Base-by-base conservation (phyloP, 1,140 invertebrate genomes). In the Cardiocondyla obscurior region DNA sequence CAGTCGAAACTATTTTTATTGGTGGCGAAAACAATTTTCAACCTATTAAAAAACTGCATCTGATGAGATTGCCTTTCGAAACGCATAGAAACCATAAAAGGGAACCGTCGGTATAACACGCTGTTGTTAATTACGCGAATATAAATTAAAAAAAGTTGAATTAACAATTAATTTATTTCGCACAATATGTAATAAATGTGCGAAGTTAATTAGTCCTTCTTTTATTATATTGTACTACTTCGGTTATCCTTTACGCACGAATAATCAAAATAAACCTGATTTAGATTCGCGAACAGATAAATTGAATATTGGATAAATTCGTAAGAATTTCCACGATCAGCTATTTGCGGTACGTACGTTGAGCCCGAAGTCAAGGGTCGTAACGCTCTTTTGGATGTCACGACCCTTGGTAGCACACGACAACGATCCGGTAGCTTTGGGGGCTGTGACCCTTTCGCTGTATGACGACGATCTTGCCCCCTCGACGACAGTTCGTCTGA, bases 401-500 rank as follows among this genome's bases (percentile, higher is more conserved):
- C 72, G 70, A 77, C 70, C 46, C 46, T 82, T 28, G 67, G 39
- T 36, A 36, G 67, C 53, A 12, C 64, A 46, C 22, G 76, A 81
- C 46, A 49, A 53, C 60, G 46, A 81, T 81, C 49, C 36, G 22
- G 49, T 36, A 57, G 77, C 77, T 46, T 73, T 28, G 77, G 74
- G 46, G 62, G 76, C 36, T 73, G 77, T 42, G 81, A 74, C 69
- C 81, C 57, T 82, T 49, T 25, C 33, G 22, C 16, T 44, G 33
- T 76, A 76, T 30, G 69, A 76, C 39, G 44, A 74, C 62, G 85
- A 81, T 84, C 85, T 87, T 81, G 42, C 74, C 82, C 86, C 86
- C 86, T 81, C 69, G 85, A 58, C 82, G 86, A 70, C 72, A 86
- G 85, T 87, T 87, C 44, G 53, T 67, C 74, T 39, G 82, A 87